Base-by-base conservation (phyloP, 2,113 vertebrate species). In the Galeopterus variegatus region DNA sequence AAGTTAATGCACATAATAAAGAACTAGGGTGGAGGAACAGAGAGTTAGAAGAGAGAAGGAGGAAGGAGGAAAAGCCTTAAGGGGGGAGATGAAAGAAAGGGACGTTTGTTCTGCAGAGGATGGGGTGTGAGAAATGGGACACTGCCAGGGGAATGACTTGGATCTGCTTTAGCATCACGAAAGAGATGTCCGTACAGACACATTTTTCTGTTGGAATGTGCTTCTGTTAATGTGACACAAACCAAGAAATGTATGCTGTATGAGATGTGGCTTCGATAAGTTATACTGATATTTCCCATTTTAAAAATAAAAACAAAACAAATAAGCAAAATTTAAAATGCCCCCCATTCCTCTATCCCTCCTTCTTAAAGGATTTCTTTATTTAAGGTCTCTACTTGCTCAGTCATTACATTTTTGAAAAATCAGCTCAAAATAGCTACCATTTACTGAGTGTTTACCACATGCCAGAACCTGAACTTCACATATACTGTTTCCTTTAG, bases 391-490 rank as follows among this genome's bases (percentile, higher is more conserved):
- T 93, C 79, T 70, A n/a, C 70, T 84, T 58, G n/a, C 69, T 80
- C 62, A 81, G 33, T 62, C 88, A 75, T 79, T 36, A 88, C 9
- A 60, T 45, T 52, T 98, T 58, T 18, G 33, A 92, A 94, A 92
- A 85, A 79, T 31, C 41, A 70, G 50, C 58, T 96, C 80, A 77
- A 90, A 94, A 90, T 62, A 85, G 84, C 93, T 88, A 72, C 81
- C 33, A 65, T 86, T 95, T 90, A 95, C 88, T 93, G 73, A 93
- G 86, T 82, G 72, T 94, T 97, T 90, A 95, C 94, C 96, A 88
- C 1, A 62, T 86, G 91, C n/a, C 26, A 86, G 91, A 94, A 93
- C 56, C 45, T 5, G 62, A 96, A 77, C 70, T 72, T 93, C 93
- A 94, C 23, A 94, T 15, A 82, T 23, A 60, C 73, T 76, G 77